Conservation (phyloP, 2,113 vertebrate species). For the Origma solitaria region DNA sequence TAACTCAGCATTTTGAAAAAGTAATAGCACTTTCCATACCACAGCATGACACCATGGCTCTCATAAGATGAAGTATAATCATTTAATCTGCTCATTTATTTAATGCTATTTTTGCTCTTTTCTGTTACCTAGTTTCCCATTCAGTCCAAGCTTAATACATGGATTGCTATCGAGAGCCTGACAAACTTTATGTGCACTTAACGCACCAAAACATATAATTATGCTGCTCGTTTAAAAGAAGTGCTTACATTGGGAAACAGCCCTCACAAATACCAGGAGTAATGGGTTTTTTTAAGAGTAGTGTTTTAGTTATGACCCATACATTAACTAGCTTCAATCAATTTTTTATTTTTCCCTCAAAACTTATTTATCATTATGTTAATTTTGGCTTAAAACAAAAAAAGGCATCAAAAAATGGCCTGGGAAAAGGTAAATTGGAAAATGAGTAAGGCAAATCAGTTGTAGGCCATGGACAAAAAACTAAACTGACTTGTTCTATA, state of each 20-base stretch:
- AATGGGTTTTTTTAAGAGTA: not conserved
- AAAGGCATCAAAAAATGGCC: not conserved
- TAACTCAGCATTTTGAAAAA: not conserved
- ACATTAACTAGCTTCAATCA: not conserved
- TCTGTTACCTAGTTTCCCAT: not conserved
- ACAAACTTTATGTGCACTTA: not conserved
- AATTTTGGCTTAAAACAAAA: not conserved
- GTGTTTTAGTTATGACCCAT: not conserved
- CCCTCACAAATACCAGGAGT: not conserved
- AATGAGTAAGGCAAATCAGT: not conserved
- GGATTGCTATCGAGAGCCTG: not conserved
- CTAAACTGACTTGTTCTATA: not conserved
- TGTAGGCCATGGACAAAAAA: not conserved
- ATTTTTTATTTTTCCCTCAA: not conserved
- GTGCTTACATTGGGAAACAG: not conserved
- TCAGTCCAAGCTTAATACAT: not conserved
- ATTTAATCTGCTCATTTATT: not conserved
- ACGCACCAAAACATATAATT: not conserved
- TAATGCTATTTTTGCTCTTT: not conserved
- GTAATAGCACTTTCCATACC: not conserved
- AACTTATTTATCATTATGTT: not conserved
- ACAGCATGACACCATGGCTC: not conserved
- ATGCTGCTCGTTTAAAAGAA: not conserved
- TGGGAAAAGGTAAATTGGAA: not conserved
- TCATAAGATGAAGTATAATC: not conserved